Base-by-base conservation (phyloP, 30 jellyfish, hydroid and myxozoan genomes). In the Hydractinia echinata region DNA sequence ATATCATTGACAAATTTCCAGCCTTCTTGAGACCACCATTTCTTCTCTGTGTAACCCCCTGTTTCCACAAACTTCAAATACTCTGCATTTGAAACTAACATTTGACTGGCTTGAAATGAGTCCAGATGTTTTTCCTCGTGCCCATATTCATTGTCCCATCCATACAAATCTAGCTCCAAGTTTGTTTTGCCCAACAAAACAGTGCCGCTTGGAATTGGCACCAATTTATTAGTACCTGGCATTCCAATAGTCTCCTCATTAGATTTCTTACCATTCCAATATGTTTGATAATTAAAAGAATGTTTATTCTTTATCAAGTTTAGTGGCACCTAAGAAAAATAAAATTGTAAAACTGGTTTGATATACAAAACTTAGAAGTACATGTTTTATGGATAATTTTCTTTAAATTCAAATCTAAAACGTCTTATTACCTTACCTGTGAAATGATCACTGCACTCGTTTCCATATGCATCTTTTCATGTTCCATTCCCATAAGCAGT, bases 371-470 rank as follows among this genome's bases (percentile, higher is more conserved):
- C 44, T 30, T 30, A 30, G 2, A 30, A 30, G 44, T 30, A 2
- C 44, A 30, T 30, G 1, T 30, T 30, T 30, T 30, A 30, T 30
- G 44, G 44, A 30, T 30, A 30, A 0, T 30, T 0, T 30, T 2
- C 44, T 30, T 30, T 30, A 30, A 30, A 30, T 30, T 30, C 44
- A 30, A 30, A 30, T 30, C 2, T 30, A 30, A 30, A 30, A 30
- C 44, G 44, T 30, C 44, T 30, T 30, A 30, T 0, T 30, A 30
- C 2, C 44, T 30, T 30, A 30, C 44, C 53, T 77, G 85, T n/a
- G 85, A 77, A 61, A 77, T 77, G 81, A 77, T 77, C 5, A 77
- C 85, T 10, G 85, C 85, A 77, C 85, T 77, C 15, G 85, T 77
- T 30, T 77, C 85, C 8, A 77, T 51, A 50, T 77, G 85, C 0